These are phyloP conservation scores for Brachypteracias leptosomus DNA, from an alignment of 2,113 vertebrate species.

Conservation along the genomic window DNA sequence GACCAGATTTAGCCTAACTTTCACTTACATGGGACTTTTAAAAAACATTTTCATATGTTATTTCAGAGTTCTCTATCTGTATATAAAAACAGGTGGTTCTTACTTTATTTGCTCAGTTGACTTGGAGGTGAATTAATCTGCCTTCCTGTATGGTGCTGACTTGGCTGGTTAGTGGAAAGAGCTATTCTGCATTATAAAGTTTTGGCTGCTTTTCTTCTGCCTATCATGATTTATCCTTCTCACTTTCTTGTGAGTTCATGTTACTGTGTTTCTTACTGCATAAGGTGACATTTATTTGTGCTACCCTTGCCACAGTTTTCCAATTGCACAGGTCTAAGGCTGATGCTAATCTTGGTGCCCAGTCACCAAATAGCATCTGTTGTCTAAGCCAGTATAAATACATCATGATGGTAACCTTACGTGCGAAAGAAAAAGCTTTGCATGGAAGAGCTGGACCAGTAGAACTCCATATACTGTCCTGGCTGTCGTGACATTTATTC, in stretches of 20 bases:
- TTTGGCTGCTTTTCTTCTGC: not conserved
- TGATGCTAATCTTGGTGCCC: not conserved
- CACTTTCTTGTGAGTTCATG: not conserved
- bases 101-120: not conserved
- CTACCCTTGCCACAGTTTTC: not conserved
- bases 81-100: not conserved
- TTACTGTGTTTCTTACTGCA: not conserved
- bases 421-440: not conserved
- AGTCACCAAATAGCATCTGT: not conserved
- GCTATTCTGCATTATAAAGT: not conserved
- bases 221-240: not conserved
- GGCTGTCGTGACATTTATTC: not conserved
- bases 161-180: not conserved
- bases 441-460: not conserved
- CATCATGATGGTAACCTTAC: not conserved
- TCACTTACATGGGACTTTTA: not conserved
- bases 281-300: not conserved
- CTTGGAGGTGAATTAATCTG: not conserved
- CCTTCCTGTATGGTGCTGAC: not conserved
- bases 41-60: not conserved
- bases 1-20: not conserved
- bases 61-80: not conserved
- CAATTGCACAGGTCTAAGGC: not conserved
- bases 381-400: not conserved
- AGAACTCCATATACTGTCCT: not conserved